These are phyloP conservation scores for Morpho achilles DNA, from an alignment of 2,888 invertebrate species.

Conservation along the genomic window DNA sequence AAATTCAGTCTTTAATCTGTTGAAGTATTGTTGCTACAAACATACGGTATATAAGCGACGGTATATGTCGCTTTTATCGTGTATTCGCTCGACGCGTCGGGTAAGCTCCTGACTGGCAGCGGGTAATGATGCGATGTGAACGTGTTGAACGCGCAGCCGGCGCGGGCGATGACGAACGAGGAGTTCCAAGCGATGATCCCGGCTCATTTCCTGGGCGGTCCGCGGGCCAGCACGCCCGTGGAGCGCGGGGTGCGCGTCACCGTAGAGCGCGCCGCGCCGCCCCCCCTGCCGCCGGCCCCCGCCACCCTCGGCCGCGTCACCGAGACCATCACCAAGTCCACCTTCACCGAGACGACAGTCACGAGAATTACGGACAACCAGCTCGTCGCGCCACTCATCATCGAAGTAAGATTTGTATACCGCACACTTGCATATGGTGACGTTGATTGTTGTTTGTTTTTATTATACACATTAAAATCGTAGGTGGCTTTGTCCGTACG, in stretches of 20 bases:
- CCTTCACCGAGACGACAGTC: conserved; percentile 96
- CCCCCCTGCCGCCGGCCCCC: conserved; percentile 88
- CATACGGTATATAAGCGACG: neutral
- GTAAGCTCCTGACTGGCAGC: neutral
- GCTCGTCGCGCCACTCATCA: conserved; percentile 90
- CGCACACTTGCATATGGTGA: neutral
- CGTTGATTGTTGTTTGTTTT: neutral
- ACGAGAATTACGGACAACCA: conserved; percentile 96
- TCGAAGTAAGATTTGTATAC: conserved; percentile 83
- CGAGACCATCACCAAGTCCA: conserved; percentile 97
- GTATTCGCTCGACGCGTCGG: neutral
- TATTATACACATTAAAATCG: neutral
- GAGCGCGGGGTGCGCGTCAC: conserved; percentile 80
- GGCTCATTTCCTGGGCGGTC: conserved; percentile 87
- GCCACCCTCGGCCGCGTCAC: conserved; percentile 92
- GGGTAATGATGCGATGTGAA: conserved; percentile 61
- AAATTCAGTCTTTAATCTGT: conserved; percentile 5
- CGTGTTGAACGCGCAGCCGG: conserved; percentile 80
- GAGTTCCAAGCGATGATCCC: conserved; percentile 98
- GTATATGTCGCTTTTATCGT: neutral
- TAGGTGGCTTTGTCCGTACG: neutral
- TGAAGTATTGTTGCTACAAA: neutral
- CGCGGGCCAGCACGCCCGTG: conserved; percentile 48
- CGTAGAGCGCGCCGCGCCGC: conserved; percentile 89
- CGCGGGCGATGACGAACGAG: conserved; percentile 94